Evolutionary conservation across 2,797 vertebrate genomes (phyloP).

Genomic region (Acipenser oxyrinchus): DNA sequence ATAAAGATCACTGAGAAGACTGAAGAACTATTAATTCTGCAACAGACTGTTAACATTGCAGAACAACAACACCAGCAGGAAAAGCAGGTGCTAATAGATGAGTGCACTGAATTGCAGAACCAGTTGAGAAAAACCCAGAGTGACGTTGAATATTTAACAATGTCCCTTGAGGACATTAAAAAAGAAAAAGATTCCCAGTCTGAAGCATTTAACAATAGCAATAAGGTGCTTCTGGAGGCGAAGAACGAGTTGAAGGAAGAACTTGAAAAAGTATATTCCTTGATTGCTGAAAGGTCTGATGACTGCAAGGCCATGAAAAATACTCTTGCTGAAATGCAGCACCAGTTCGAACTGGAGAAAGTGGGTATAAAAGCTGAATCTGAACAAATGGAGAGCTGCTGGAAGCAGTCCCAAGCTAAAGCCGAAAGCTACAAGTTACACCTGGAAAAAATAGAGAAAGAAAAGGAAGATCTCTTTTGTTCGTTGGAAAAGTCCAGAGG

Average conservation of each 20-base stretch:
- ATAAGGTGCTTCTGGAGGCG: constrained; percentile 34
- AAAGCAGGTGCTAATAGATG: constrained; percentile 31
- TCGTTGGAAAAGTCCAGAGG: constrained; percentile 38
- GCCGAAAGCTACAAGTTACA: constrained; percentile 33
- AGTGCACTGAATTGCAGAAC: constrained; percentile 29
- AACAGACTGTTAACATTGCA: constrained; percentile 22
- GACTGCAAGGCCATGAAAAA: constrained; percentile 40
- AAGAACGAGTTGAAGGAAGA: constrained; percentile 37
- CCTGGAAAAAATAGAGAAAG: constrained; percentile 45
- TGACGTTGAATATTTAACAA: constrained; percentile 34
- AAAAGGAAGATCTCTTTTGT: constrained; percentile 44
- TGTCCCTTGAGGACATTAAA: constrained; percentile 25
- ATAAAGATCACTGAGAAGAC: constrained; percentile 35
- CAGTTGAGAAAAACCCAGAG: constrained; percentile 33
- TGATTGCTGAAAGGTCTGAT: constrained; percentile 43
- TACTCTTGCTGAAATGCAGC: constrained; percentile 32
- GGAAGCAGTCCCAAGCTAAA: constrained; percentile 32
- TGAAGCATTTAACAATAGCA: constrained; percentile 30
- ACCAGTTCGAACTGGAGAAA: constrained; percentile 38
- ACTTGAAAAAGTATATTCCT: constrained; percentile 36
- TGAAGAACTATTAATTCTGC: constrained; percentile 32
- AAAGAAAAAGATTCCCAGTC: constrained; percentile 33
- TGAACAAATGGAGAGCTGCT: constrained; percentile 27
- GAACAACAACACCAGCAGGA: constrained; percentile 33
- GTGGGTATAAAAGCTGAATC: constrained; percentile 22